Percentiles rank a stretch among this genome's conserved stretches.
Conservation (phyloP, 2,113 vertebrate genomes). For the Aegypius monachus region DNA sequence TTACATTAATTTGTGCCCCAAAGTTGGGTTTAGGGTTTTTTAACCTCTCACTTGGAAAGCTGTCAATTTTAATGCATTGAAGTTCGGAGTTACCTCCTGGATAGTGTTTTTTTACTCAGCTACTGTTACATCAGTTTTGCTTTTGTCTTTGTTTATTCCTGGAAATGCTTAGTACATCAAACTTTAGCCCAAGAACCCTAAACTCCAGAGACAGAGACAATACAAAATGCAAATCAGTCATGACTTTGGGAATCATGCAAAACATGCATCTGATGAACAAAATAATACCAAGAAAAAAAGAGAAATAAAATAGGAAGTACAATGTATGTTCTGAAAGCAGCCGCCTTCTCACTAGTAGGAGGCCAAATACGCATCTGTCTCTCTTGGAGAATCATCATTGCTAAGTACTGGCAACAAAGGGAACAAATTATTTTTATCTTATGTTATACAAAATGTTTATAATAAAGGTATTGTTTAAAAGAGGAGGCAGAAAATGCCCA, state of each 20-base stretch:
- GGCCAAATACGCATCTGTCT: not conserved
- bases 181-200: not conserved
- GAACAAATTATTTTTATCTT: not conserved
- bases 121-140: not conserved
- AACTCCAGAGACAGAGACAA: not conserved
- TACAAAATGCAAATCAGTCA: not conserved
- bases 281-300: not conserved
- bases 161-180: not conserved
- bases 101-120: not conserved
- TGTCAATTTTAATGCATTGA: not conserved
- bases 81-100: not conserved
- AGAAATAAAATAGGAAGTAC: not conserved
- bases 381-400: not conserved
- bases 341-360: not conserved
- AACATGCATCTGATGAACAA: not conserved
- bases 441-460: not conserved
- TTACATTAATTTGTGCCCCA: not conserved
- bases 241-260: not conserved
- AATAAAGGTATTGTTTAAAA: not conserved
- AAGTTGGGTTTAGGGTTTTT: not conserved
- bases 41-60: not conserved
- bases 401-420: not conserved
- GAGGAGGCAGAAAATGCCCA: not conserved
- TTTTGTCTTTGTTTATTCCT: not conserved
- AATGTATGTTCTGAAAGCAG: not conserved